Evolutionary conservation across 2,797 vertebrate species (phyloP).

Genomic region (Nyctibius grandis): DNA sequence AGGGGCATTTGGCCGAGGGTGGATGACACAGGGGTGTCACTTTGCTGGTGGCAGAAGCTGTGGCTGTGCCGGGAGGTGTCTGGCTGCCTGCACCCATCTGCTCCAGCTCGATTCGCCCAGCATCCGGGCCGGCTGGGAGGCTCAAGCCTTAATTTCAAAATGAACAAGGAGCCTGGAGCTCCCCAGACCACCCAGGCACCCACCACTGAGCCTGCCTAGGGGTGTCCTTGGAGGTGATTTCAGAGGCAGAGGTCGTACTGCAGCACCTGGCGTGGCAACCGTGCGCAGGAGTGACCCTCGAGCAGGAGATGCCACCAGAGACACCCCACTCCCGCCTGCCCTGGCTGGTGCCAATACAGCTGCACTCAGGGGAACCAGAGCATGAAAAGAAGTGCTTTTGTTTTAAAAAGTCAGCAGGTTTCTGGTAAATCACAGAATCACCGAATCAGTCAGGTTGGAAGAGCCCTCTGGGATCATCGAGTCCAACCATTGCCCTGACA

Average conservation of each 20-base stretch:
- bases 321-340: neutral
- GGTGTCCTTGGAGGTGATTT: neutral
- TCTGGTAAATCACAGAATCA: too few relatives aligned
- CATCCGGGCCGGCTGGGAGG: accelerated
- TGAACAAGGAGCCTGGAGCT: neutral
- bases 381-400: neutral
- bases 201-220: neutral
- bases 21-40: accelerated
- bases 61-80: neutral
- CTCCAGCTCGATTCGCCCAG: neutral
- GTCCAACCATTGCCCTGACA: too few relatives aligned
- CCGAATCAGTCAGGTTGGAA: too few relatives aligned
- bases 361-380: neutral
- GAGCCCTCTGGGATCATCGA: too few relatives aligned
- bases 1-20: neutral
- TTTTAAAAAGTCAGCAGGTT: neutral
- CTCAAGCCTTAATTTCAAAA: neutral
- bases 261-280: neutral
- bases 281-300: accelerated
- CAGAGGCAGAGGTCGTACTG: neutral
- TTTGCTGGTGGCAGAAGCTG: neutral
- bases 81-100: neutral
- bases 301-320: neutral
- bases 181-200: neutral
- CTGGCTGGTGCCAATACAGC: neutral